phyloP scores from a whole-genome alignment of 2,113 vertebrate species.

The Gyps fulvus region DNA sequence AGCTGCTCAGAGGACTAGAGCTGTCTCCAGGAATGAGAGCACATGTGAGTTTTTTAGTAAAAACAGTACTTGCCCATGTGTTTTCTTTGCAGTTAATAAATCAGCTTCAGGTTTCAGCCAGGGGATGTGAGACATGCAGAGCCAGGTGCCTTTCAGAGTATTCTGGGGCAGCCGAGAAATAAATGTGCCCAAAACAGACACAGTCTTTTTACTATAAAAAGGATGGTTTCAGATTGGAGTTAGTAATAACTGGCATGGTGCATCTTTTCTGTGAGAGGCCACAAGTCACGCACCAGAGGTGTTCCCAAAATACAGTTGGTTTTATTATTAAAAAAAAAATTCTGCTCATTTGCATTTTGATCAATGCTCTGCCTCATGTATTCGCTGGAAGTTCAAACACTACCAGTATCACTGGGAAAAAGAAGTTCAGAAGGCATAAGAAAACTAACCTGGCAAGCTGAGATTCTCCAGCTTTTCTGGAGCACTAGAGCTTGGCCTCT shows the following conservation, averaged over 20 bases:
- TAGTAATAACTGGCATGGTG: not conserved
- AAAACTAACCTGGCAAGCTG: not conserved
- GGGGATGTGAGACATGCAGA: not conserved
- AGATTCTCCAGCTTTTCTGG: not conserved
- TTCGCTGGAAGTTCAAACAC: not conserved
- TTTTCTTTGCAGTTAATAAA: not conserved
- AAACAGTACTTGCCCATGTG: not conserved
- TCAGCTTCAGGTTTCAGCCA: not conserved
- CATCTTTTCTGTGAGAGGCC: not conserved
- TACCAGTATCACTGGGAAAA: not conserved
- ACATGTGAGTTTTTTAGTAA: not conserved
- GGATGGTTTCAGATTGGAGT: not conserved
- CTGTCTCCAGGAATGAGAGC: constrained; percentile 23
- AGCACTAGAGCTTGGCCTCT: not conserved
- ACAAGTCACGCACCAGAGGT: not conserved
- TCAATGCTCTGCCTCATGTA: not conserved
- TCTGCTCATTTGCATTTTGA: not conserved
- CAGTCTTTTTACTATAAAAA: not conserved
- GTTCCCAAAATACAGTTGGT: not conserved
- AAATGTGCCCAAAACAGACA: not conserved
- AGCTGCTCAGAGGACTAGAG: not conserved
- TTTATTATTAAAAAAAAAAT: not conserved
- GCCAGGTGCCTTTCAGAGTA: not conserved
- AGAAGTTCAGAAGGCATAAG: not conserved
- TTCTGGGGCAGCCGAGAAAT: not conserved